Evolutionary conservation across 1,140 invertebrate species (phyloP).

Genomic region (Ectropis grisescens): DNA sequence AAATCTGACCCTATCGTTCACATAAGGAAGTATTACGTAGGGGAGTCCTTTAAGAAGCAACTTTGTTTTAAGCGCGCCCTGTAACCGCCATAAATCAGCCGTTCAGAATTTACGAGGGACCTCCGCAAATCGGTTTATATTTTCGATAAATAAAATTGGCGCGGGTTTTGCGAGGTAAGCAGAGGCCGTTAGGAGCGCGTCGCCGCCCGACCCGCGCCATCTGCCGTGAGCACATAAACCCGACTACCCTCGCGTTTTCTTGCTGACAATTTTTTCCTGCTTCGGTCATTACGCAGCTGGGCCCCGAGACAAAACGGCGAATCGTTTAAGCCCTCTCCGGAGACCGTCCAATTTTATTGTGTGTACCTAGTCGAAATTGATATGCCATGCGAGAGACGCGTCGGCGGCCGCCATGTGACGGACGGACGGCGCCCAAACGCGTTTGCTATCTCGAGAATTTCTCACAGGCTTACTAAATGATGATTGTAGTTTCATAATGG

Average conservation of each 20-base stretch:
- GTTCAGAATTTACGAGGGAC: slow-evolving; percentile 56
- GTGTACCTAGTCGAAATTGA: slow-evolving; percentile 66
- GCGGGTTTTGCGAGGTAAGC: slow-evolving; percentile 67
- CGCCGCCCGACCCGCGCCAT: slow-evolving; percentile 39
- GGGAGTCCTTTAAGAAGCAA: slow-evolving; percentile 43
- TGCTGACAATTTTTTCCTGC: slow-evolving; percentile 69
- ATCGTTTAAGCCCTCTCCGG: slow-evolving; percentile 68
- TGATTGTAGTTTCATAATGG: too few species aligned
- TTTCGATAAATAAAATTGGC: slow-evolving; percentile 71
- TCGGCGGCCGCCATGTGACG: slow-evolving; percentile 33
- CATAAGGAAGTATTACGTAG: slow-evolving; percentile 13
- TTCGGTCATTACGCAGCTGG: slow-evolving; percentile 66
- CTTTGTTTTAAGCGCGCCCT: slow-evolving; percentile 49
- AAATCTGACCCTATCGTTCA: neutral
- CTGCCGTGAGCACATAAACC: slow-evolving; percentile 63
- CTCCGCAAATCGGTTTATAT: slow-evolving; percentile 68
- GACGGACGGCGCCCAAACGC: slow-evolving; percentile 17
- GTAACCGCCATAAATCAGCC: slow-evolving; percentile 61
- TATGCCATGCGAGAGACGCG: slow-evolving; percentile 51
- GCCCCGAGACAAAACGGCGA: slow-evolving; percentile 68
- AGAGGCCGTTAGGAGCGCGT: slow-evolving; percentile 62
- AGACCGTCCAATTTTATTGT: slow-evolving; percentile 69
- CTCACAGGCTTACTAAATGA: neutral
- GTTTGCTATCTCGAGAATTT: slow-evolving; percentile 25
- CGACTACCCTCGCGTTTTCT: slow-evolving; percentile 65